A percentile compares a stretch with the other conserved stretches of the same genome.
Evolutionary conservation across 1,140 invertebrate genomes (phyloP).

Genomic region (Leptoteleia sp.): DNA sequence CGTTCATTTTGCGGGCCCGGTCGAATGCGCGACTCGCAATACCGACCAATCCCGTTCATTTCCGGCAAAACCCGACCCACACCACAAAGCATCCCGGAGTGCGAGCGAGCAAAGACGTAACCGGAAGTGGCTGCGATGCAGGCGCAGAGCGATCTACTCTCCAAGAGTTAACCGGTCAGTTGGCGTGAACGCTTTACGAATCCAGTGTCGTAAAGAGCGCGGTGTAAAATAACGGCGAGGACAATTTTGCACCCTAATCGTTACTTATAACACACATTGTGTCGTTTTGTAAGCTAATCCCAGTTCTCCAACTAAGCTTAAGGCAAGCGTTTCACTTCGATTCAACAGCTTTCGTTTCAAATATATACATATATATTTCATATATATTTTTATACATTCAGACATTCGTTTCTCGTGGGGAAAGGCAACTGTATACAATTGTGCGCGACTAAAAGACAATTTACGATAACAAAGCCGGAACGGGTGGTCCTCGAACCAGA

Average conservation of each 20-base stretch:
- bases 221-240: constrained; percentile 10
- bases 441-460: constrained; percentile 6
- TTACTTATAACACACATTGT: constrained; percentile 23
- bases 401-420: constrained; percentile 13
- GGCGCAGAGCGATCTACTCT: constrained; percentile 1
- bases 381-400: constrained; percentile 40
- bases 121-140: not conserved
- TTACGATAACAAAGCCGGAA: constrained; percentile 9
- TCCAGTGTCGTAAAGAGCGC: constrained; percentile 43
- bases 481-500: no score
- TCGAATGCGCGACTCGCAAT: no score
- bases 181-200: not conserved
- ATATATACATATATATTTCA: constrained; percentile 12
- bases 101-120: constrained; percentile 1
- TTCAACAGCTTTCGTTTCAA: constrained; percentile 8
- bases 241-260: constrained; percentile 18
- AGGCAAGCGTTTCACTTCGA: constrained; percentile 10
- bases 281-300: constrained; percentile 29
- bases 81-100: no score
- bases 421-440: constrained; percentile 22
- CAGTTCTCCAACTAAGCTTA: constrained; percentile 33
- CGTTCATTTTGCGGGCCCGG: no score
- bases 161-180: constrained; percentile 16
- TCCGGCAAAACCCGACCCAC: no score
- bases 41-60: no score